Evolutionary conservation across 2,888 invertebrate species (phyloP), one percentile per base, ranked within the genome.

Genomic region (Mystacides longicornis): DNA sequence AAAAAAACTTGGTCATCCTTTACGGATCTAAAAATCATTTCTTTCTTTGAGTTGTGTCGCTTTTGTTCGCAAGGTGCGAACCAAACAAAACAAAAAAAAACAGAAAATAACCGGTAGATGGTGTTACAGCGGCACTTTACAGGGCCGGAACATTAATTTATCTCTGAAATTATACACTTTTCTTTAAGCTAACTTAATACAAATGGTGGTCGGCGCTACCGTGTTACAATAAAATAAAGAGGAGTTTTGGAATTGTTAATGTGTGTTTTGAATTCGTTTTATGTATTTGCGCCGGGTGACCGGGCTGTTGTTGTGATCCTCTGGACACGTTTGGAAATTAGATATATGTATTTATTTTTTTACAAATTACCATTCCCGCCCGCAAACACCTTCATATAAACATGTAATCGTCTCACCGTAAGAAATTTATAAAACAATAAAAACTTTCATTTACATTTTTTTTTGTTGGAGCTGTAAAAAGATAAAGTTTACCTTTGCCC

Each of bases 131-230:
- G 23, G 11, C 23, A 48, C 48, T 23, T 23, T 18, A 18, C 16
- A 23, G 16, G 23, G 48, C 16, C 23, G 23, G 22, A 21, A 48
- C 22, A 48, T 23, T 37, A 37, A 37, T 37, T 23, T 48, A 48
- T 48, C 48, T 23, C 48, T 4, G 16, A 18, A 48, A 48, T 48
- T 48, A 48, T 48, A n/a, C 43, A 18, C 43, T 23, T 22, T 37
- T 16, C 14, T 37, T 48, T 23, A 18, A 48, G 48, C 48, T 23
- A 48, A 48, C 23, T 4, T 23, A 5, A 48, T 23, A 48, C 16
- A 48, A 48, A 48, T 48, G 48, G 48, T 18, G 48, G 48, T 48
- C 48, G 23, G 18, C 37, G 16, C n/a, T n/a, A n/a, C 37, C 16
- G 37, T 37, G 37, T 14, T 37, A 37, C 14, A 37, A 37, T 37